Conservation (phyloP, 2,888 invertebrate species). For the Drosophila falleni region DNA sequence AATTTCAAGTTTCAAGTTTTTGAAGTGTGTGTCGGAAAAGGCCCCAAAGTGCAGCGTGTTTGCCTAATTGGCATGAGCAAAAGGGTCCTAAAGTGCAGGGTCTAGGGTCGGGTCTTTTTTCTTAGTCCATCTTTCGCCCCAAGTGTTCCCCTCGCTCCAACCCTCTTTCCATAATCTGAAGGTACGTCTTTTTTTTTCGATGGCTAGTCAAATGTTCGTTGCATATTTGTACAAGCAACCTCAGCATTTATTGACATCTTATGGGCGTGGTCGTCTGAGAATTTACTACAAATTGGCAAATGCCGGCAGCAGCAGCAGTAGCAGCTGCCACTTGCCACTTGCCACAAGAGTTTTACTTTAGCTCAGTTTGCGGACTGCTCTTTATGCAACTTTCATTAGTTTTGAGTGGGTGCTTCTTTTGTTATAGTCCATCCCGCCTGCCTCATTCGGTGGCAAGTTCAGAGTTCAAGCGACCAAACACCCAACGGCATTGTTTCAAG, state of each 20-base stretch:
- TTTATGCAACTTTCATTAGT: slow-evolving; percentile 67
- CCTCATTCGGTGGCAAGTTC: slow-evolving; percentile 26
- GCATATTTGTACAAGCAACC: slow-evolving; percentile 46
- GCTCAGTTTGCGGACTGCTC: slow-evolving; percentile 44
- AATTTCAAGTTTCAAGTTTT: not conserved
- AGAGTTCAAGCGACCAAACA: slow-evolving; percentile 69
- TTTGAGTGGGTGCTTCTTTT: slow-evolving; percentile 63
- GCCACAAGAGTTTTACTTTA: slow-evolving; percentile 35
- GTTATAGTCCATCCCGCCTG: slow-evolving; percentile 10
- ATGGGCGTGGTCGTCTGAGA: slow-evolving; percentile 67
- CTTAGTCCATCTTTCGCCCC: slow-evolving; percentile 6
- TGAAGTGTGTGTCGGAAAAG: slow-evolving; percentile 10
- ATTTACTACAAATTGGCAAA: slow-evolving; percentile 80
- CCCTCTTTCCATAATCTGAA: slow-evolving; percentile 25
- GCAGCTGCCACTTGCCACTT: slow-evolving; percentile 27
- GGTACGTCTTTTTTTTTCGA: slow-evolving; percentile 22
- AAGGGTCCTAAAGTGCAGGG: slow-evolving; percentile 40
- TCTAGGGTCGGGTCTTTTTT: slow-evolving; percentile 17
- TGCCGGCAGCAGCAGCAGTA: slow-evolving; percentile 27
- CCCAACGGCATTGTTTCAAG: slow-evolving; percentile 72
- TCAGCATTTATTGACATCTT: slow-evolving; percentile 76
- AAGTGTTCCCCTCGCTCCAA: not conserved
- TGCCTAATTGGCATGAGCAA: slow-evolving; percentile 60
- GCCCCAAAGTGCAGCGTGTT: slow-evolving; percentile 56
- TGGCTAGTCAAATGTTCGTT: slow-evolving; percentile 62